Base-by-base conservation (phyloP, 2,888 invertebrate species). In the Euzetes globulus region DNA sequence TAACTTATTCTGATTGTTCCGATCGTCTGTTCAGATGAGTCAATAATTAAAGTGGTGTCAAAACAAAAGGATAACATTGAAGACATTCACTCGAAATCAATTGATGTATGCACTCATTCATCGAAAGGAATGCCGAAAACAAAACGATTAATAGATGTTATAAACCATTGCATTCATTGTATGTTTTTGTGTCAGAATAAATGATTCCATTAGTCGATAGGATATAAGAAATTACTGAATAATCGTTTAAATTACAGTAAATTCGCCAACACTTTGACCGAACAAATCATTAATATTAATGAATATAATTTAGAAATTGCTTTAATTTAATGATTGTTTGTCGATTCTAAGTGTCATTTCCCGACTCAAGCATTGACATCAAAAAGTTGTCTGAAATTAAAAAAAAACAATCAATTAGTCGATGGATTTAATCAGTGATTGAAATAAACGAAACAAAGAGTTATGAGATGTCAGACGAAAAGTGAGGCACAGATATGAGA, bases 341-440 rank as follows among this genome's bases (percentile, higher is more conserved):
- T 58, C 27, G 13, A 11, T 22, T 11, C 37, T 58, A 72, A 15
- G 52, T 19, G 37, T 72, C 72, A 15, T 33, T 72, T 6, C 52
- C 52, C n/a, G 72, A 60, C 82, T 92, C 91, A 76, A 94, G 85
- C 85, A 91, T 89, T 80, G 92, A 91, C 79, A 88, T 87, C 76
- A 94, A 88, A 83, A 92, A 93, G 71, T 89, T 88, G 82, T 92
- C 91, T 65, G 33, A 15, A 29, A 63, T 29, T 58, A 22, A 27
- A 19, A 58, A 6, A 60, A 33, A 65, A 65, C 29, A 29, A 63
- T 29, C 11, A 29, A 29, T 11, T 33, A 63, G 7, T 19, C 65
- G 37, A 65, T 37, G n/a, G 29, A 33, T 33, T 37, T 13, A 58
- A 37, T 33, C n/a, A 65, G 29, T 33, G 15, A 3, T 63, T 17